Base-by-base conservation (phyloP, 2,888 invertebrate species). In the Beris morrisii region DNA sequence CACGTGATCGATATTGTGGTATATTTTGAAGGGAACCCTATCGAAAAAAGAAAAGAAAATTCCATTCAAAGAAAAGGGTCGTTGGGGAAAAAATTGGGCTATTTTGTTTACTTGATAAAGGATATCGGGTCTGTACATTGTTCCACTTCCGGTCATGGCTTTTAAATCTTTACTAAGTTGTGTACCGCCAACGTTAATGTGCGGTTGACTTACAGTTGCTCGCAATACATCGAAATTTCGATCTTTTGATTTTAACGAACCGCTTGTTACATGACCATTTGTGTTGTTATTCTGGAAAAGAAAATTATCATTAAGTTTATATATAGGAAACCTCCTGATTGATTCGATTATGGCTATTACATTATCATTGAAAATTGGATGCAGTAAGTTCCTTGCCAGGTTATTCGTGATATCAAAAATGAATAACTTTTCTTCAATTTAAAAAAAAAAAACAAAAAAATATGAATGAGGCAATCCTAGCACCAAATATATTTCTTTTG, bases 81-180 rank as follows among this genome's bases (percentile, higher is more conserved):
- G 44, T 12, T 2, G 9, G 4, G 6, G 5, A 48, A 12, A n/a
- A 2, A 48, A 9, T 32, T 52, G 13, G 12, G 13, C 50, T 9
- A 13, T 11, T 31, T 11, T 4, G 64, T 64, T 92, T 71, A 94
- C 94, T 76, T 92, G 90, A 78, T 95, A 96, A 74, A 97, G 88
- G 7, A 95, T 89, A 78, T 97, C 96, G 64, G 91, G 92, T 63
- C 93, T 85, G 74, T 90, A 86, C 85, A 96, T 88, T 13, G 93
- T 89, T 2, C 93, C 90, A 71, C 89, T 89, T 43, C 87, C 88
- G 44, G 84, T 86, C 46, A 72, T 74, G 38, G 38, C 12, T 76
- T 74, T 12, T 70, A 65, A 4, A 73, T 76, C 55, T 72, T 73
- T 15, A 75, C 69, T 54, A 71, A 70, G 11, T 65, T 59, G 66